Evolutionary conservation across 2,113 vertebrate genomes (phyloP), one percentile per base, ranked within the genome.

Genomic region (Hippocampus guttulatus): DNA sequence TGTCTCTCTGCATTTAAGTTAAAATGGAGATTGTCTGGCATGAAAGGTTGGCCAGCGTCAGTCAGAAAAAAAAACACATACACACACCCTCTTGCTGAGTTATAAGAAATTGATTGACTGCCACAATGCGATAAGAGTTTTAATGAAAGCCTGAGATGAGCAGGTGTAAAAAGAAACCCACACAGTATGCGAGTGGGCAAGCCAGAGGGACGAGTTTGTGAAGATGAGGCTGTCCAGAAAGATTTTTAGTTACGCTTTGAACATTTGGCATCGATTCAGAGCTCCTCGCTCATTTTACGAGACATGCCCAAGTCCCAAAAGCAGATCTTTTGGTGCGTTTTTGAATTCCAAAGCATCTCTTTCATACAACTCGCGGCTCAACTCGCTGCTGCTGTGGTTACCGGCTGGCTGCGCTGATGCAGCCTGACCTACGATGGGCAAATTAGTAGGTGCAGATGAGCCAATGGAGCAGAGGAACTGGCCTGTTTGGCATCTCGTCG

Each of bases 371-470:
- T 71, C 45, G 38, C 49, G 8, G 64, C 67, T 77, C 74, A 65
- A 76, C 84, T 85, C 85, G 72, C 15, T 87, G 79, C 75, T 71
- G 55, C 73, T 73, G 85, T 70, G 85, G 89, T 82, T 69, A 67
- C 33, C 73, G 21, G 65, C 58, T 68, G 9, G 12, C 79, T 73
- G 57, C 80, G 78, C 84, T 80, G 75, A 72, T 78, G 73, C 73
- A 49, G 83, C 76, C 74, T 76, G 75, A 75, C 81, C 80, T 72
- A 70, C 61, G 45, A 64, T 33, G 47, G 71, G 74, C 74, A 85
- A 90, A 91, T 91, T 88, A 89, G 79, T 87, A 90, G 85, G 86
- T 81, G 79, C 73, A 78, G 80, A 86, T 75, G 81, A 88, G 78
- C 77, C 61, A 78, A 60, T 1, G 43, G 40, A 25, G 67, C 66